phyloP scores from a whole-genome alignment of 2,888 invertebrate genomes.

The Pasiphila rectangulata region DNA sequence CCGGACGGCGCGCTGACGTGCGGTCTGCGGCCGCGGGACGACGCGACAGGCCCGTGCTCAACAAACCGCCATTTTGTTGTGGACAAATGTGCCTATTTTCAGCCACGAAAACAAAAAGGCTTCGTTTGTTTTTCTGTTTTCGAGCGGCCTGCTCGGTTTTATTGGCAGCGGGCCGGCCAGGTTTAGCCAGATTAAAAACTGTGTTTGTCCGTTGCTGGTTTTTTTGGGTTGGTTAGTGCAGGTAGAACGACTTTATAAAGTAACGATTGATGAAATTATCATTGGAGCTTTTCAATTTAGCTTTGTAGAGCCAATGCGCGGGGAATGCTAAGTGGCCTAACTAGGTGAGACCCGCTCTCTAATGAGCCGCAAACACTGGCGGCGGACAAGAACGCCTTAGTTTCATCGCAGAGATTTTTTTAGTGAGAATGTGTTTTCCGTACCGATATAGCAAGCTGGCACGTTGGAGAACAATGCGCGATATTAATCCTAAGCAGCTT shows the following conservation, averaged over 20 bases:
- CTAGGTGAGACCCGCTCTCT: neutral
- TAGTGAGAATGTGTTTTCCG: too few relatives aligned
- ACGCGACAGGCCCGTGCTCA: constrained; percentile 30
- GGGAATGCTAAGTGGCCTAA: neutral
- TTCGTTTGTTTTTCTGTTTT: constrained; percentile 27
- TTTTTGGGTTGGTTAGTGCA: constrained; percentile 25
- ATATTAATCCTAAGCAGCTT: too few relatives aligned
- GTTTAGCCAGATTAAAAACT: constrained; percentile 33
- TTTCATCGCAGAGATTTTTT: neutral
- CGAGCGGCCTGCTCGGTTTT: constrained; percentile 24
- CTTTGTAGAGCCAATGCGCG: neutral
- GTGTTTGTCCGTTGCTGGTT: constrained; percentile 28
- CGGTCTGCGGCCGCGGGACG: constrained; percentile 35
- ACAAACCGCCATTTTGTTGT: constrained; percentile 38
- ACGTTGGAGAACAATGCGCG: too few relatives aligned
- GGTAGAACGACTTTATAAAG: constrained; percentile 19
- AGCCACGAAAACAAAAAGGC: constrained; percentile 25
- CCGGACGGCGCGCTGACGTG: constrained; percentile 26
- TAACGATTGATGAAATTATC: constrained; percentile 25
- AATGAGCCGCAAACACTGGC: too few relatives aligned
- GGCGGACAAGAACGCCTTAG: neutral
- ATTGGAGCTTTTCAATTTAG: constrained; percentile 23
- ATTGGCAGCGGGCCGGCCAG: constrained; percentile 28
- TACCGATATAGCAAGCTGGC: too few relatives aligned
- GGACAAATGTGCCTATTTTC: constrained; percentile 22